Base-by-base conservation (phyloP, 1,140 invertebrate species). In the Drosophila albomicans region DNA sequence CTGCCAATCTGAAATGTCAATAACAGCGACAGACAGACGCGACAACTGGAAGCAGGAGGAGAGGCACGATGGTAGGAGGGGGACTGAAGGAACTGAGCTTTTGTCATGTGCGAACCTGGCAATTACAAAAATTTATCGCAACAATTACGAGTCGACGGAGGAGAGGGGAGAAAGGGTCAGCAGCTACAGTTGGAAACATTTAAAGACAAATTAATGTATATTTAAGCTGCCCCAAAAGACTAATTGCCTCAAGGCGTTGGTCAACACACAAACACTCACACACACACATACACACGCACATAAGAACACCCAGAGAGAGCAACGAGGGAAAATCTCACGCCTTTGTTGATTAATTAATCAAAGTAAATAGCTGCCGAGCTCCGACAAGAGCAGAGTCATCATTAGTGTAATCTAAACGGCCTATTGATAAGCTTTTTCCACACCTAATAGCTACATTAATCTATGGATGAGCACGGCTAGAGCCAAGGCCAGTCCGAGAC, bases 131-230 rank as follows among this genome's bases (percentile, higher is more conserved):
- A 74, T 76, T 81, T 78, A 81, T 82, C 67, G 69, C 79, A 57
- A 65, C 58, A 80, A 65, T 67, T 74, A 51, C 51, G 7, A 49
- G 25, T 16, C 3, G 6, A 52, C 63, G 30, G 58, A 38, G 56
- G 52, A 56, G 56, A 65, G 54, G 46, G 15, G 48, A 10, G 16
- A 70, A 67, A 68, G 64, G 71, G 68, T 64, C 51, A 58, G 25
- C 49, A 43, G 20, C 25, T 49, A 13, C 10, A 35, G 10, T 52
- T 32, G 48, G 41, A 41, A 69, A 69, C 85, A 78, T 88, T 87
- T 87, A 84, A 87, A 87, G 84, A 88, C 79, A 87, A 89, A 87
- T 87, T 89, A 89, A 89, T 89, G 85, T 89, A 64, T 89, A 89
- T 89, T 89, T 89, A 89, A 89, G 85, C 85, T 90, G 75, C 56